Evolutionary conservation across 2,888 invertebrate genomes (phyloP), one percentile per base, ranked within the genome.

Genomic region (Lasiommata megera): DNA sequence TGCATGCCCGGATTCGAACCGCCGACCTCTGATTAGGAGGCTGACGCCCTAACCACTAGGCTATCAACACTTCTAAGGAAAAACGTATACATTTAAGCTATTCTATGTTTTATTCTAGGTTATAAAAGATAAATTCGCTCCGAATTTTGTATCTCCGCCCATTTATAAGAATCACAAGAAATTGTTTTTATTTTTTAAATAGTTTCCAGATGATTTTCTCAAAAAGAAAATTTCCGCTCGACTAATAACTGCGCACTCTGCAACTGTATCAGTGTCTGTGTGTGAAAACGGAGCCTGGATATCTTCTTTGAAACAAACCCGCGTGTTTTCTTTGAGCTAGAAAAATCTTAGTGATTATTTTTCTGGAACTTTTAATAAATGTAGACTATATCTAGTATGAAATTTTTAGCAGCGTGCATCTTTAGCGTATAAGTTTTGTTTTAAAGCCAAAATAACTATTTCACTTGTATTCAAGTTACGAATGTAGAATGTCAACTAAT

Each of bases 221-320:
- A 28, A 9, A 51, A 40, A 40, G 40, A 51, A 51, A 51, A 38
- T n/a, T 28, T 14, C 28, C 23, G 23, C 16, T 29, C 14, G 38
- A 29, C 38, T 40, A 40, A 51, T 38, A 51, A 51, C 50, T 8
- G 28, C 23, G 7, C 3, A 29, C 29, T 38, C 38, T 9, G 29
- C 28, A 36, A 36, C 48, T 36, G 36, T 48, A 48, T 36, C n/a
- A 40, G 37, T 40, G 51, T 28, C 23, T 16, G 48, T 36, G 48
- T 36, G 12, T 38, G 28, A 51, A 50, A 6, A 51, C 23, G 28
- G 31, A 28, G 38, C 29, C 38, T 38, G 51, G 29, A 28, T 14
- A 38, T 29, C 38, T 51, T 16, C 51, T 51, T 51, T 51, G 51
- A 51, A 51, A 51, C 29, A 38, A 51, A 40, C 37, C 18, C 51